These are phyloP conservation scores for Xestia xanthographa DNA, from an alignment of 2,888 invertebrate species.

Conservation along the genomic window DNA sequence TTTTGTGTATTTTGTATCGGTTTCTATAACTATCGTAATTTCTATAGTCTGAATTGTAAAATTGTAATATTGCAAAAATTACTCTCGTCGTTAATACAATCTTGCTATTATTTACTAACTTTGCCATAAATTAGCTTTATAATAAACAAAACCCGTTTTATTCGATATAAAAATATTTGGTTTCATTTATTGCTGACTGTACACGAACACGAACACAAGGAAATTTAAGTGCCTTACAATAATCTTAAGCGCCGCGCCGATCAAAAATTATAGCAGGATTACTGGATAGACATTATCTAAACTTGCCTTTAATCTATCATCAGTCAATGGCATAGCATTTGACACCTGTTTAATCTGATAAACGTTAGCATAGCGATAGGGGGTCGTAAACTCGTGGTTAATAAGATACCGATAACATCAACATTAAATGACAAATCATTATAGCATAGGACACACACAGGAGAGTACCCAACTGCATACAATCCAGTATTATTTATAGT, in stretches of 20 bases:
- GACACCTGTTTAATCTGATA: conserved; percentile 34
- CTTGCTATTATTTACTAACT: neutral
- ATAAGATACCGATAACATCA: conserved; percentile 2
- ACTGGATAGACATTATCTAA: conserved; percentile 52
- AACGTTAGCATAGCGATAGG: conserved; percentile 26
- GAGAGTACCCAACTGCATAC: conserved; percentile 76
- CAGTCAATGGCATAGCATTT: conserved; percentile 28
- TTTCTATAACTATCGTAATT: no score
- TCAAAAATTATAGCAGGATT: conserved; percentile 39
- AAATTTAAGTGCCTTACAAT: conserved; percentile 2
- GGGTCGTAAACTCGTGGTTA: conserved; percentile 31
- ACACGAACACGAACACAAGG: neutral
- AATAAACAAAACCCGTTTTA: neutral
- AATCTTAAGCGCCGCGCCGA: conserved; percentile 19
- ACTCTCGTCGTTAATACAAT: neutral
- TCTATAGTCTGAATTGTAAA: no score
- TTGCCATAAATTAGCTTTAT: neutral
- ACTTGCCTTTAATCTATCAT: conserved; percentile 40
- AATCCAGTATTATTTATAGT: conserved; percentile 89
- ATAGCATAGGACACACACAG: conserved; percentile 14
- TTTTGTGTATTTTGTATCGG: no score
- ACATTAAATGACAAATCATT: conserved; percentile 26
- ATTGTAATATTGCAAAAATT: neutral
- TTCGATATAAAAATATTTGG: neutral
- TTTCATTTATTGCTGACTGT: neutral